Conservation (phyloP, 1,140 invertebrate species). For the Anadara kagoshimensis region DNA sequence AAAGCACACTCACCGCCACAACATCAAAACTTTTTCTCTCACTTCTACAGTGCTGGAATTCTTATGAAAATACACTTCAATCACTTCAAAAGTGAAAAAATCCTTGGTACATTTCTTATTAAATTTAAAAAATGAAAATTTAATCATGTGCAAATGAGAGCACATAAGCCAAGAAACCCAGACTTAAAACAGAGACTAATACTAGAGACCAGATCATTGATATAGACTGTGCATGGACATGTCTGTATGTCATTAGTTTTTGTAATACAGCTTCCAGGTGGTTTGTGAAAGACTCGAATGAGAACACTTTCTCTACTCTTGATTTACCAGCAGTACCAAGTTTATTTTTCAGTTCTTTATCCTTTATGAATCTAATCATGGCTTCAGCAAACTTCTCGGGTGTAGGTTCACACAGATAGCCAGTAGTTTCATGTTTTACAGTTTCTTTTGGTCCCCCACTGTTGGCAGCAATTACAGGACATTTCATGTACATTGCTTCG, state of each 20-base stretch:
- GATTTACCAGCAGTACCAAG: constrained; percentile 83
- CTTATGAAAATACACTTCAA: too few relatives aligned
- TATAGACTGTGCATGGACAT: background rate
- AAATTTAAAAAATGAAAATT: too few relatives aligned
- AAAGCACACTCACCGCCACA: too few relatives aligned
- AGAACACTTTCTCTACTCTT: constrained; percentile 85
- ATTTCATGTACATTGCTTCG: constrained; percentile 96
- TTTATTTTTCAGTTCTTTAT: constrained; percentile 75
- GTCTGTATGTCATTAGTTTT: constrained; percentile 2
- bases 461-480: constrained; percentile 96
- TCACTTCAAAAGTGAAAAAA: too few relatives aligned
- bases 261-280: constrained; percentile 80
- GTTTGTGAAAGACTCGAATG: constrained; percentile 84
- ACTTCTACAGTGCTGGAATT: too few relatives aligned
- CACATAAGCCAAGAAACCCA: background rate
- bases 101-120: too few relatives aligned
- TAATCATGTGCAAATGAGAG: too few relatives aligned
- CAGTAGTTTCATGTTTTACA: constrained; percentile 89
- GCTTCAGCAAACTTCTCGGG: constrained; percentile 84
- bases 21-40: too few relatives aligned
- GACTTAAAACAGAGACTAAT: constrained; percentile 14
- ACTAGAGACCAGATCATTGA: constrained; percentile 22
- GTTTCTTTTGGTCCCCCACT: constrained; percentile 98
- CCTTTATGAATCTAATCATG: constrained; percentile 83
- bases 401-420: constrained; percentile 85